A percentile compares a stretch with the other conserved stretches of the same genome.
Evolutionary conservation across 2,888 invertebrate genomes (phyloP).

Genomic region (Heliconius sara): DNA sequence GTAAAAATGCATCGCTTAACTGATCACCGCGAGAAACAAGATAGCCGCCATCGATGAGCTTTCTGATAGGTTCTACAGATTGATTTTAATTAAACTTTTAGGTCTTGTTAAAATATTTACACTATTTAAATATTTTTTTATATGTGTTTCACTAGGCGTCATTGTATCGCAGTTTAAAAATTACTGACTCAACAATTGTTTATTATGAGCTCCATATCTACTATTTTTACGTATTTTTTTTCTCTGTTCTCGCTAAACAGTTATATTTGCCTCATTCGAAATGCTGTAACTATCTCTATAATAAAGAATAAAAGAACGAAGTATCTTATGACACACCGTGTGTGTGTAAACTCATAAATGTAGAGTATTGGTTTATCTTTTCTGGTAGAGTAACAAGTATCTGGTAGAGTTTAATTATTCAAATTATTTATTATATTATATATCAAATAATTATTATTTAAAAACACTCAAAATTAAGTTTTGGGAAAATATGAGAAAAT

Average conservation of each 20-base stretch:
- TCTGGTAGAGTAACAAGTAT: not conserved
- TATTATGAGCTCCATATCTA: not conserved
- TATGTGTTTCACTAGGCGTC: not conserved
- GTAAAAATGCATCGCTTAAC: slow-evolving; percentile 16
- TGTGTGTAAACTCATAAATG: too few relatives aligned
- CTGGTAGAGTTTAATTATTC: not conserved
- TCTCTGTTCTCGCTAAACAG: not conserved
- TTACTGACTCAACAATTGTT: too few relatives aligned
- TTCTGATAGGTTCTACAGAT: slow-evolving; percentile 14
- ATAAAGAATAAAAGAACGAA: not conserved
- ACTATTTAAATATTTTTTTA: too few relatives aligned
- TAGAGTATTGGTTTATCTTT: too few relatives aligned
- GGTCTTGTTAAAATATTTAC: not conserved
- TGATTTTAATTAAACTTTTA: slow-evolving; percentile 4
- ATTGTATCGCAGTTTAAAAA: too few relatives aligned
- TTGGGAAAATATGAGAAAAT: not conserved
- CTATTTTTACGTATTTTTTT: not conserved
- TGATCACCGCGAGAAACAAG: slow-evolving; percentile 19
- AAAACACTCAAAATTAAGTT: not conserved
- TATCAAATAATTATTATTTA: not conserved
- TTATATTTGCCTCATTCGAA: too few relatives aligned
- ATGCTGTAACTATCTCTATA: too few relatives aligned
- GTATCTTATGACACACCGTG: not conserved
- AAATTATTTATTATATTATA: too few relatives aligned
- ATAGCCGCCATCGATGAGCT: slow-evolving; percentile 16